Percentiles rank a stretch among this genome's conserved stretches.
Conservation (phyloP, 2,888 invertebrate genomes). For the Ophioninae sp. region DNA sequence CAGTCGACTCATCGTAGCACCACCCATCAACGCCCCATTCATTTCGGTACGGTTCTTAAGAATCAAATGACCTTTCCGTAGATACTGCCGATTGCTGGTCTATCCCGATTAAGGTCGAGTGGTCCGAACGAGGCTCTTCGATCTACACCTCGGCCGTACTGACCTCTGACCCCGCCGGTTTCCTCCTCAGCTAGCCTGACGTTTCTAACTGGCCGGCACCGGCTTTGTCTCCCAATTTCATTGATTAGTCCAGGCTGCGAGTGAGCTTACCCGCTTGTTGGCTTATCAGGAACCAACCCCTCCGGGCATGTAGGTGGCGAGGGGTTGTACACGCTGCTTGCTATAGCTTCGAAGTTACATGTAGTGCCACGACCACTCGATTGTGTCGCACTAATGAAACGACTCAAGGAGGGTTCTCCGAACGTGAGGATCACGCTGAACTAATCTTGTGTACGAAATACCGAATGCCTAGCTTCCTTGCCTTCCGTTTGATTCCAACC, state of each 20-base stretch:
- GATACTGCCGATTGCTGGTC: slow-evolving; percentile 52
- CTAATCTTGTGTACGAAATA: slow-evolving; percentile 75
- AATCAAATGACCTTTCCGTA: slow-evolving; percentile 55
- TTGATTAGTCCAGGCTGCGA: slow-evolving; percentile 76
- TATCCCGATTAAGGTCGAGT: slow-evolving; percentile 54
- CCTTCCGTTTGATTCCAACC: slow-evolving; percentile 29
- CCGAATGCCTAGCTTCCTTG: slow-evolving; percentile 56
- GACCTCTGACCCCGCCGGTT: slow-evolving; percentile 65
- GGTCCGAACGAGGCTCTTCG: slow-evolving; percentile 49
- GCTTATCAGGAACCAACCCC: slow-evolving; percentile 70
- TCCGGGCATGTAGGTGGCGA: slow-evolving; percentile 53
- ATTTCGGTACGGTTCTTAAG: slow-evolving; percentile 32
- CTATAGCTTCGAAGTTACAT: slow-evolving; percentile 49
- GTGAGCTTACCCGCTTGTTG: slow-evolving; percentile 65
- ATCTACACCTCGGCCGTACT: slow-evolving; percentile 56
- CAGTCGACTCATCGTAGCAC: slow-evolving; percentile 26
- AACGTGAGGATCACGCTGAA: slow-evolving; percentile 61
- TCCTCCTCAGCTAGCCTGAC: slow-evolving; percentile 68
- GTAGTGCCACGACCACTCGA: slow-evolving; percentile 69
- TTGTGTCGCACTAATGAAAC: slow-evolving; percentile 80
- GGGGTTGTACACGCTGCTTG: slow-evolving; percentile 43
- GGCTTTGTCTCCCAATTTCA: slow-evolving; percentile 80
- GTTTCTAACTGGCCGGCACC: slow-evolving; percentile 55
- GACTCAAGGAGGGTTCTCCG: slow-evolving; percentile 69
- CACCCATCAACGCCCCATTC: slow-evolving; percentile 34